Conservation (phyloP, 2,797 vertebrate species). For the Chelon auratus region DNA sequence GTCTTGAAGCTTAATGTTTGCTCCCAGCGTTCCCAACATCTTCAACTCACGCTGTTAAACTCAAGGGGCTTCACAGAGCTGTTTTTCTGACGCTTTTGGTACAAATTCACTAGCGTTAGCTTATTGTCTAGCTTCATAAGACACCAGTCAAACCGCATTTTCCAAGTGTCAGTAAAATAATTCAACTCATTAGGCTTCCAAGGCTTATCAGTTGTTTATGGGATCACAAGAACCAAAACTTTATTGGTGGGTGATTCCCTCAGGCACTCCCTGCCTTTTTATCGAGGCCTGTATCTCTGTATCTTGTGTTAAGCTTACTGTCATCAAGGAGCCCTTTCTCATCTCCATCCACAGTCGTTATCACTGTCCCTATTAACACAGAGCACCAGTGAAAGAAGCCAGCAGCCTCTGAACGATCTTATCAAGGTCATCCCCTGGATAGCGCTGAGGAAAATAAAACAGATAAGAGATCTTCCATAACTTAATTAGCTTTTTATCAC, state of each 20-base stretch:
- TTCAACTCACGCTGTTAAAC: slow-evolving; percentile 40
- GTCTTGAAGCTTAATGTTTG: slow-evolving; percentile 30
- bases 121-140: slow-evolving; percentile 65
- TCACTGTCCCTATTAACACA: slow-evolving; percentile 79
- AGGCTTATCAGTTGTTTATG: slow-evolving; percentile 80
- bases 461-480: slow-evolving; percentile 87
- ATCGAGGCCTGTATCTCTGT: slow-evolving; percentile 75
- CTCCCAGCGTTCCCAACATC: slow-evolving; percentile 37
- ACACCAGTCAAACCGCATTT: slow-evolving; percentile 72
- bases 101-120: slow-evolving; percentile 58
- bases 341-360: slow-evolving; percentile 77
- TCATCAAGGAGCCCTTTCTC: slow-evolving; percentile 81
- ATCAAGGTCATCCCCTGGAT: slow-evolving; percentile 83
- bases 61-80: slow-evolving; percentile 46
- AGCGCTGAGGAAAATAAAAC: slow-evolving; percentile 78
- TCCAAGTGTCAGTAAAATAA: slow-evolving; percentile 78
- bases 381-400: slow-evolving; percentile 62
- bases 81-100: slow-evolving; percentile 51
- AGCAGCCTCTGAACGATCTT: slow-evolving; percentile 78
- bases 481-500: slow-evolving; percentile 90
- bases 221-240: slow-evolving; percentile 70
- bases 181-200: slow-evolving; percentile 76
- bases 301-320: slow-evolving; percentile 77
- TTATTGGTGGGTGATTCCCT: slow-evolving; percentile 75
- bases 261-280: slow-evolving; percentile 72